Evolutionary conservation across 2,113 vertebrate genomes (phyloP), one percentile per base, ranked within the genome.

Genomic region (Oxyura jamaicensis): DNA sequence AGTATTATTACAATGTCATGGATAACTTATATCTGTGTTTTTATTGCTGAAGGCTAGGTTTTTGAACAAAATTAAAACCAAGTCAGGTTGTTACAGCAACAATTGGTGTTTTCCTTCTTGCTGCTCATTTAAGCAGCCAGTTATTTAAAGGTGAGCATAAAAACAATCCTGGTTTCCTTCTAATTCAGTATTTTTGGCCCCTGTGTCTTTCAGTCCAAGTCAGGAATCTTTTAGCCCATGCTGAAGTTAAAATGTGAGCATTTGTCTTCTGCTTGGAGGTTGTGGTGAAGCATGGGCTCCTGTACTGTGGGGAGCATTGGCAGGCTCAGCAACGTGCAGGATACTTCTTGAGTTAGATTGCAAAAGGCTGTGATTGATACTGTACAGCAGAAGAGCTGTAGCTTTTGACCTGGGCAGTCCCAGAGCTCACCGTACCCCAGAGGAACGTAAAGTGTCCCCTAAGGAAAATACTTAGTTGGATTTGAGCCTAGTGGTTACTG

Each of bases 321-420:
- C 52, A 79, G 67, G 46, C 69, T 28, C 1, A 4, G 26, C 1
- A 3, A 6, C 36, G 6, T 25, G 29, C 1, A 1, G 15, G 8
- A 6, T 53, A 3, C 13, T 11, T 22, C 31, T 48, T 41, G 69
- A 2, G 0, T 62, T 26, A 13, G 22, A 21, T 41, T 50, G 46
- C 29, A 11, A 17, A 74, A 83, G 72, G 71, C 42, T 41, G 56
- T 33, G 23, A 6, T 23, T 55, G 50, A 50, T 50, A 2, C 36
- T 3, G 6, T 11, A 13, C 23, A 55, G 55, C 62, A 76, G 46
- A 67, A 55, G 76, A 80, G 44, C 42, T 86, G 48, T 44, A 39
- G n/a, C 52, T 78, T 83, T 48, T 60, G 44, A 42, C 50, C 11
- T 53, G 72, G 26, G 22, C 25, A 59, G 41, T 28, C 41, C 22